phyloP scores from a whole-genome alignment of 2,797 vertebrate species.

The Hippopotamyrus pictus region DNA sequence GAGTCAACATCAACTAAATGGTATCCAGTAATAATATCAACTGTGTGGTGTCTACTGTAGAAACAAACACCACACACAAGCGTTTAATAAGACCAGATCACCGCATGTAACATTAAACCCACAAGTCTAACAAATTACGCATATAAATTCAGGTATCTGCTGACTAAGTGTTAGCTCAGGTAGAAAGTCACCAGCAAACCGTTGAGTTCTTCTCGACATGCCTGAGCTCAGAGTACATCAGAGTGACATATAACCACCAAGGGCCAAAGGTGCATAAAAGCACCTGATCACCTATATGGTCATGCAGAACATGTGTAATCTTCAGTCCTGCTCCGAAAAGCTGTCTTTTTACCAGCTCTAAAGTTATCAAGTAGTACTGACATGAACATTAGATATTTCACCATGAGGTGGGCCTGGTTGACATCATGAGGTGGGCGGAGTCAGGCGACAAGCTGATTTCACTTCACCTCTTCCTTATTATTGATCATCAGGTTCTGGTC shows the following conservation, averaged over 20 bases:
- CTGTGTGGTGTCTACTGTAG: not conserved
- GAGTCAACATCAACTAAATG: not conserved
- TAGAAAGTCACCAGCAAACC: not conserved
- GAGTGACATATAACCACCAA: not conserved
- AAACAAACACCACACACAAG: not conserved
- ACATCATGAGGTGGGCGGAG: not conserved
- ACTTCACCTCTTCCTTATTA: not conserved
- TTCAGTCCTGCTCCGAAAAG: not conserved
- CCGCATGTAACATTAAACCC: not conserved
- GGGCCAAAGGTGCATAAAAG: not conserved
- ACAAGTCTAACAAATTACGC: not conserved
- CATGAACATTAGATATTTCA: not conserved
- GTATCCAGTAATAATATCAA: not conserved
- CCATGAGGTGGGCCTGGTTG: not conserved
- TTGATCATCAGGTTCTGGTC: not conserved
- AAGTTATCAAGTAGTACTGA: not conserved
- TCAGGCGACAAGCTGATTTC: not conserved
- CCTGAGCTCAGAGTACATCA: not conserved
- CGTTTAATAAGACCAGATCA: not conserved
- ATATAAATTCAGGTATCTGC: not conserved
- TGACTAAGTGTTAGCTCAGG: not conserved
- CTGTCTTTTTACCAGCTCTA: not conserved
- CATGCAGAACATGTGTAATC: not conserved
- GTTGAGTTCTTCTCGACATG: not conserved
- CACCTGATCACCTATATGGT: not conserved